Evolutionary conservation across 2,113 vertebrate species (phyloP), one percentile per base, ranked within the genome.

Genomic region (Thalassoma bifasciatum): DNA sequence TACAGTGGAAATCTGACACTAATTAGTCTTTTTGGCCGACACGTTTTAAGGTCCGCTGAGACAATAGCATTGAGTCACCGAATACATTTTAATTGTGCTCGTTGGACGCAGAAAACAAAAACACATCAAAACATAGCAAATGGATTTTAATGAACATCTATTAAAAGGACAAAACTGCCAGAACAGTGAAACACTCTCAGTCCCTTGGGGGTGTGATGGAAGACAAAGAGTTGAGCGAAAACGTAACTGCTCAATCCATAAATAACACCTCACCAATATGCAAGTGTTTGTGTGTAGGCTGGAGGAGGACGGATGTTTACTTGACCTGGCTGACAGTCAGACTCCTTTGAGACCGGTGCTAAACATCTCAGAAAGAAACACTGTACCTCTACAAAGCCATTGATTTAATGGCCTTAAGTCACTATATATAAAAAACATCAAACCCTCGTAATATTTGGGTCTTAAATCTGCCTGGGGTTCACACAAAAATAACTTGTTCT

Each of bases 21-120:
- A 92, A 92, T 92, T 91, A 90, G 79, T 85, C 57, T 88, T 89
- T 89, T 81, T 82, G 85, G 73, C 86, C 71, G 73, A 84, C 85
- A 75, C 46, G 26, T 66, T 75, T 80, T 54, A 47, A 79, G 76
- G 79, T 86, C 84, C 83, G 24, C 65, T 57, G 88, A 86, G 86
- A 86, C 77, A 74, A 62, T 38, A 26, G 58, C 68, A 68, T 47
- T 77, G 58, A 83, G 64, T 83, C 73, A 66, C 59, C 61, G 80
- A 79, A 84, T 80, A 75, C 63, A 73, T 88, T 90, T 89, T 79
- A 83, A 90, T 87, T 86, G 83, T 68, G 64, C 85, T 86, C 14
- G 52, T 86, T 91, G 67, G 70, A 70, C 40, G 59, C 61, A 50
- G 69, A 75, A 84, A 85, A 83, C 71, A 83, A 90, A 84, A 87